phyloP scores from a whole-genome alignment of 2,113 vertebrate species.

The Carollia perspicillata region DNA sequence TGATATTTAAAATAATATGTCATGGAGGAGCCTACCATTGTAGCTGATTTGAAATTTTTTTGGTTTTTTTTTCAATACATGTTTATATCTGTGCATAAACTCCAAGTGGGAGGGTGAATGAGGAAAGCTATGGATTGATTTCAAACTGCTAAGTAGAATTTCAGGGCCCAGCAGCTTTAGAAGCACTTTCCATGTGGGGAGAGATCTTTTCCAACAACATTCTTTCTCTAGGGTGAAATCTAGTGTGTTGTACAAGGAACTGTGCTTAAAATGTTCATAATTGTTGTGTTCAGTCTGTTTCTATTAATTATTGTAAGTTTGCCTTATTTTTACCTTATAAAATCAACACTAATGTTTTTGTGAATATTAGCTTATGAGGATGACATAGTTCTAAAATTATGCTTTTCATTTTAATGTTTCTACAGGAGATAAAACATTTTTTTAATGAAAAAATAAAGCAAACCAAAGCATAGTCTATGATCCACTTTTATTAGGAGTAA shows the following conservation, averaged over 20 bases:
- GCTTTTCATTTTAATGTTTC: constrained; percentile 68
- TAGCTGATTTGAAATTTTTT: constrained; percentile 64
- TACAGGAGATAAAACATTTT: constrained; percentile 73
- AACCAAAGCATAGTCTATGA: constrained; percentile 67
- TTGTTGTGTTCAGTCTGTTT: constrained; percentile 23
- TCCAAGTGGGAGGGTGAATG: constrained; percentile 57
- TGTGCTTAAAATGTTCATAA: constrained; percentile 60
- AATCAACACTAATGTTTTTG: constrained; percentile 43
- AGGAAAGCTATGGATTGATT: constrained; percentile 64
- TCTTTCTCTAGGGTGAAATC: constrained; percentile 77
- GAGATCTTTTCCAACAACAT: constrained; percentile 78
- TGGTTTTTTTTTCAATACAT: constrained; percentile 69
- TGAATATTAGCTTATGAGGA: constrained; percentile 64
- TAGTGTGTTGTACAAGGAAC: constrained; percentile 75
- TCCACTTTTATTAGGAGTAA: constrained; percentile 38
- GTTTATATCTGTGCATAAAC: constrained; percentile 57
- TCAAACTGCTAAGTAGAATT: constrained; percentile 65
- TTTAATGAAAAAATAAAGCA: constrained; percentile 60
- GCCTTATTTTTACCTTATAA: neutral
- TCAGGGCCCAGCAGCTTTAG: constrained; percentile 70
- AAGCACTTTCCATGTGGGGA: constrained; percentile 75
- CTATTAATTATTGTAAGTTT: neutral
- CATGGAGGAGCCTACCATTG: constrained; percentile 76
- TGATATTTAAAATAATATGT: constrained; percentile 47
- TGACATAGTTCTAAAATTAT: constrained; percentile 58